Evolutionary conservation across 2,888 invertebrate species (phyloP).

Genomic region (Epirrita christyi): DNA sequence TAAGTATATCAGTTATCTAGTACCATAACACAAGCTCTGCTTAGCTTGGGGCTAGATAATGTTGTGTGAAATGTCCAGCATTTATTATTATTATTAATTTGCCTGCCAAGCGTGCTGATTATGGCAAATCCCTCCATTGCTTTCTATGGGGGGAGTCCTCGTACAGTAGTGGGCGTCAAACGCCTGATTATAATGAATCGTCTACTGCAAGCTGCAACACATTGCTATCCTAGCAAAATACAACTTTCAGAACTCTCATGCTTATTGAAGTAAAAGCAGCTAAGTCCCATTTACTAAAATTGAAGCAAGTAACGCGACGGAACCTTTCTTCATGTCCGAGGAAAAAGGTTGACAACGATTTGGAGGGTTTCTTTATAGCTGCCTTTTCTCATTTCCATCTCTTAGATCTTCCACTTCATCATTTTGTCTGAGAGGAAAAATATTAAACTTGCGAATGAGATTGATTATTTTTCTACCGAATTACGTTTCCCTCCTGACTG

Average conservation of each 20-base stretch:
- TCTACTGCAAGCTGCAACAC: too few species aligned
- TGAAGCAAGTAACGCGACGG: constrained; percentile 36
- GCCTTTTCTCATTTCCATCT: constrained; percentile 41
- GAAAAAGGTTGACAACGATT: constrained; percentile 43
- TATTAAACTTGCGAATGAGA: constrained; percentile 53
- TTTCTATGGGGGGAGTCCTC: too few species aligned
- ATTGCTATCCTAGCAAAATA: too few species aligned
- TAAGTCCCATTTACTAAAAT: constrained; percentile 38
- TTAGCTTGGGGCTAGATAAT: too few species aligned
- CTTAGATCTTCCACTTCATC: constrained; percentile 44
- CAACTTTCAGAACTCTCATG: constrained; percentile 1
- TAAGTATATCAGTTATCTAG: too few species aligned
- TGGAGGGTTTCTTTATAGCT: constrained; percentile 43
- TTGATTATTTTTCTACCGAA: constrained; percentile 53
- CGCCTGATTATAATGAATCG: too few species aligned
- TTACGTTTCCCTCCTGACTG: constrained; percentile 43
- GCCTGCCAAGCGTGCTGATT: too few species aligned
- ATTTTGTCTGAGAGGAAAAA: constrained; percentile 52
- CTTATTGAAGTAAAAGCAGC: constrained; percentile 12
- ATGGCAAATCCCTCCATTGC: too few species aligned
- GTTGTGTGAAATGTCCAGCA: too few species aligned
- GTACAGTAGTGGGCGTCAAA: too few species aligned
- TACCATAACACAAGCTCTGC: too few species aligned
- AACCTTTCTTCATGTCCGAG: constrained; percentile 39
- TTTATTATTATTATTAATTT: too few species aligned